phyloP scores from a whole-genome alignment of 1,140 invertebrate genomes.

The Drosophila dunni region DNA sequence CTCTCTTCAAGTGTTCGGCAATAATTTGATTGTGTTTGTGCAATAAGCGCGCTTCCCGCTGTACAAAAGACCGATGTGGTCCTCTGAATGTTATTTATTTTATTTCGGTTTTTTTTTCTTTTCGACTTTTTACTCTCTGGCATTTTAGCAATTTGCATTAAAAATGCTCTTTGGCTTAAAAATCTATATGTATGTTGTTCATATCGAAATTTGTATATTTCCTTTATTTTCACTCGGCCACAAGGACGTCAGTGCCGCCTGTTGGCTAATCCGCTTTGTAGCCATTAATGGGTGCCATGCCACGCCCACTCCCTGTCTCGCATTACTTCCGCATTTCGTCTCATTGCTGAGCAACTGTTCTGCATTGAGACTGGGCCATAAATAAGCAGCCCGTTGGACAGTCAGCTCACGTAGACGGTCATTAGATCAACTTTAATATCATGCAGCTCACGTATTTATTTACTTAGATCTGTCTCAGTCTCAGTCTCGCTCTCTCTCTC shows the following conservation, averaged over 20 bases:
- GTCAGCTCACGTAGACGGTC: conserved; percentile 69
- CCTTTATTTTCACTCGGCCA: conserved; percentile 3
- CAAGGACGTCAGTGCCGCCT: conserved; percentile 29
- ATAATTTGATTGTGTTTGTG: conserved; percentile 65
- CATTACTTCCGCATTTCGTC: neutral
- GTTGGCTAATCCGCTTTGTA: conserved; percentile 63
- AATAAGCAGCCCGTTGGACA: conserved; percentile 49
- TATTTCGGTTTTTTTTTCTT: conserved; percentile 2
- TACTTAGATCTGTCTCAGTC: conserved; percentile 57
- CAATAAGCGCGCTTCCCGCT: conserved; percentile 35
- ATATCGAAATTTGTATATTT: conserved; percentile 6
- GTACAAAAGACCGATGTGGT: conserved; percentile 19
- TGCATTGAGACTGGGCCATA: conserved; percentile 21
- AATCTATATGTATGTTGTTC: conserved; percentile 1
- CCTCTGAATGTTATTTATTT: conserved; percentile 48
- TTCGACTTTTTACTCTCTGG: conserved; percentile 8
- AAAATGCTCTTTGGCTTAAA: conserved; percentile 44
- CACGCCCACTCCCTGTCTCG: neutral
- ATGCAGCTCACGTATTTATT: conserved; percentile 78
- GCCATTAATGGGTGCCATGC: conserved; percentile 49
- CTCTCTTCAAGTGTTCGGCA: conserved; percentile 3
- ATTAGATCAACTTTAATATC: conserved; percentile 78
- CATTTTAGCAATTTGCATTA: conserved; percentile 49
- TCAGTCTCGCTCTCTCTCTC: neutral
- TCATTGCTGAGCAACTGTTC: neutral